phyloP scores from a whole-genome alignment of 2,888 invertebrate species.

The Vanessa cardui region DNA sequence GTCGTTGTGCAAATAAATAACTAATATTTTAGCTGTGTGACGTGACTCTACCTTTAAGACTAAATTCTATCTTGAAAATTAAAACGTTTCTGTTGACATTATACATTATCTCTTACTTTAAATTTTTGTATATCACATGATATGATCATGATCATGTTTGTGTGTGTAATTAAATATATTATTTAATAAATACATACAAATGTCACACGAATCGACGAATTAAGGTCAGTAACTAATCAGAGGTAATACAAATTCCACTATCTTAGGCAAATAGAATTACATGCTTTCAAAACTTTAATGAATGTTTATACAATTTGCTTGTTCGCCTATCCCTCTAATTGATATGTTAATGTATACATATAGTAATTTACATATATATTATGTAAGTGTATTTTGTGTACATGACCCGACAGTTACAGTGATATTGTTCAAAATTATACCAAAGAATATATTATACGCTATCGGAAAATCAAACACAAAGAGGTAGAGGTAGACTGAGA shows the following conservation, averaged over 20 bases:
- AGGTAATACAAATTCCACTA: constrained; percentile 1
- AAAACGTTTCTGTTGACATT: too few relatives aligned
- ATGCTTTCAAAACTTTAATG: constrained; percentile 7
- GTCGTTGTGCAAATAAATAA: constrained; percentile 3
- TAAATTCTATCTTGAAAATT: too few relatives aligned
- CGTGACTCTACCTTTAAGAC: too few relatives aligned
- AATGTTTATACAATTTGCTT: constrained; percentile 8
- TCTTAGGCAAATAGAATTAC: constrained; percentile 11
- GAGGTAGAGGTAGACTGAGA: too few relatives aligned
- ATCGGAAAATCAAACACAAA: too few relatives aligned
- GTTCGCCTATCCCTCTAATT: constrained; percentile 17
- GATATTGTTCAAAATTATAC: not conserved
- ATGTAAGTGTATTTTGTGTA: not conserved
- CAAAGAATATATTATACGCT: not conserved
- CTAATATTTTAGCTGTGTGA: not conserved
- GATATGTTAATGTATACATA: constrained; percentile 22
- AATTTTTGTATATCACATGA: too few relatives aligned
- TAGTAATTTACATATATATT: not conserved
- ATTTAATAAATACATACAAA: too few relatives aligned
- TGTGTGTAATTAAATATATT: too few relatives aligned
- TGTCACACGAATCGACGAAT: too few relatives aligned
- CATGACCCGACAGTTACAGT: not conserved
- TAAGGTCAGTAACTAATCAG: not conserved
- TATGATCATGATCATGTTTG: too few relatives aligned
- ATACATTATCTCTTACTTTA: too few relatives aligned